Evolutionary conservation across 2,797 vertebrate genomes (phyloP).

Genomic region (Clarias pachynema): DNA sequence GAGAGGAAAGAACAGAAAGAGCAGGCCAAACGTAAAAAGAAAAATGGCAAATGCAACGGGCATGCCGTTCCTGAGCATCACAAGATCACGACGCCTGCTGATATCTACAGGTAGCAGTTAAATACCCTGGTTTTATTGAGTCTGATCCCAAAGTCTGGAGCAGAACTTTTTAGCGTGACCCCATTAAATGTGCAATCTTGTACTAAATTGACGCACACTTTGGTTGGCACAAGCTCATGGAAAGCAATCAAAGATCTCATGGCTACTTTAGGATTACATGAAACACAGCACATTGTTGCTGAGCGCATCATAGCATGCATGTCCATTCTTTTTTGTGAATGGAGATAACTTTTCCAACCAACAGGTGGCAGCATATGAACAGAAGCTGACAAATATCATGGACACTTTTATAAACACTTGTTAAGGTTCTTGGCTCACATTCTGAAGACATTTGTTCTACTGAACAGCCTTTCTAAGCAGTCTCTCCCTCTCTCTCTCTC

Average conservation of each 20-base stretch:
- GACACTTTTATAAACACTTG: not conserved
- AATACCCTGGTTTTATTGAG: not conserved
- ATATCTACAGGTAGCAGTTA: conserved; percentile 87
- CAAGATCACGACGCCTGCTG: conserved; percentile 86
- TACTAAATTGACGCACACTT: not conserved
- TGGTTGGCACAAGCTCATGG: no score
- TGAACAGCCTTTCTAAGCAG: not conserved
- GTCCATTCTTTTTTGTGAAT: not conserved
- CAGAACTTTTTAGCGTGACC: not conserved
- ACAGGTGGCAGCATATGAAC: not conserved
- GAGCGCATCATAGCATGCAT: not conserved
- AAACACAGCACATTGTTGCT: not conserved
- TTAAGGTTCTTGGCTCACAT: not conserved
- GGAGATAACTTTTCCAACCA: no score
- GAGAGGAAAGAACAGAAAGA: conserved; percentile 97
- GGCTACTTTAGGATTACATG: not conserved
- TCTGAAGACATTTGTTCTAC: not conserved
- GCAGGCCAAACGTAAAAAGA: conserved; percentile 91
- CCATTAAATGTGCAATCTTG: not conserved
- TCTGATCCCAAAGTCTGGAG: not conserved
- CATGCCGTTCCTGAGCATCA: conserved; percentile 81
- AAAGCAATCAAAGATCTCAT: not conserved
- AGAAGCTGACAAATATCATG: not conserved
- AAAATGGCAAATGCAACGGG: conserved; percentile 82
- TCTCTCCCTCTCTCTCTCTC: not conserved